phyloP scores from a whole-genome alignment of 2,888 invertebrate genomes.

The Mythimna pallens region DNA sequence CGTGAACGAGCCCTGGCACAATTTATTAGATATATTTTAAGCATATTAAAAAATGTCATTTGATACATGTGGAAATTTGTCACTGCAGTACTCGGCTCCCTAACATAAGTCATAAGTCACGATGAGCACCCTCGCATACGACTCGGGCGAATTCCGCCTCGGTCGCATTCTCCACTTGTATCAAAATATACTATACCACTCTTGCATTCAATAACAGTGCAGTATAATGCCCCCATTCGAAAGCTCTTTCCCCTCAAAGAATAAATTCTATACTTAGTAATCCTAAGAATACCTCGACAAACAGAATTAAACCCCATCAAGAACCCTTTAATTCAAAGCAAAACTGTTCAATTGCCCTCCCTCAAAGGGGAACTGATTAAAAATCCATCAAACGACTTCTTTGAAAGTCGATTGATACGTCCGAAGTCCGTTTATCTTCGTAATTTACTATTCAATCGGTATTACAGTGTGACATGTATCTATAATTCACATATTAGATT shows the following conservation, averaged over 20 bases:
- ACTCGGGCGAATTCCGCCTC: too few relatives aligned
- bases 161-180: too few relatives aligned
- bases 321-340: conserved; percentile 45
- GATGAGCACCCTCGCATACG: too few relatives aligned
- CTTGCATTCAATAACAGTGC: background rate
- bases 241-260: conserved; percentile 19
- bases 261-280: conserved; percentile 13
- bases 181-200: too few relatives aligned
- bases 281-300: conserved; percentile 48
- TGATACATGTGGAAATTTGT: too few relatives aligned
- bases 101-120: too few relatives aligned
- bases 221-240: background rate
- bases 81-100: too few relatives aligned
- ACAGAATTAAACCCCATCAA: conserved; percentile 38
- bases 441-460: conserved; percentile 62
- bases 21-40: too few relatives aligned
- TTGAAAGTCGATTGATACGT: conserved; percentile 55
- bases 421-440: conserved; percentile 48
- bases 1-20: too few relatives aligned
- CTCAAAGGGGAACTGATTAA: conserved; percentile 59
- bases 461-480: conserved; percentile 49
- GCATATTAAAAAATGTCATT: too few relatives aligned
- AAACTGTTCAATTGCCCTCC: conserved; percentile 32
- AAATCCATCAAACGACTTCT: conserved; percentile 59
- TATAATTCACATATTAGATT: conserved; percentile 53